phyloP scores from a whole-genome alignment of 2,113 vertebrate genomes.

The Coreoperca whiteheadi region DNA sequence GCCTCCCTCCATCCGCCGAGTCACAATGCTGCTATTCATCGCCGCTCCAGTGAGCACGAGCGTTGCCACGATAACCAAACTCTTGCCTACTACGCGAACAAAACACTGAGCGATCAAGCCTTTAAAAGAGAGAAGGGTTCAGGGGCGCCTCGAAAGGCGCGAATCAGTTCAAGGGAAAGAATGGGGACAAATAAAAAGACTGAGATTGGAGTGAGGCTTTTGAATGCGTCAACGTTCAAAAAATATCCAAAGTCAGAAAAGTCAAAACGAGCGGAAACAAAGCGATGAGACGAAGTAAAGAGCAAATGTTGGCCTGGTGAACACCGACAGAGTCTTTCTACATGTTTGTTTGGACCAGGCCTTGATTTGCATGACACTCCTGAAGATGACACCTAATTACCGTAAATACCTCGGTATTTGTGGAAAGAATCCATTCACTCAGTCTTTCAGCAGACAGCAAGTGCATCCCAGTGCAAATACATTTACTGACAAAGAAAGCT shows the following conservation, averaged over 20 bases:
- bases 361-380: background rate
- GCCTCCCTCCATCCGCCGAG: background rate
- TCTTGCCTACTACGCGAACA: background rate
- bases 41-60: background rate
- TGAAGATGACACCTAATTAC: background rate
- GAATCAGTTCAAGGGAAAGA: background rate
- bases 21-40: conserved; percentile 64
- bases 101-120: conserved; percentile 11
- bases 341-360: background rate
- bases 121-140: background rate
- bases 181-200: background rate
- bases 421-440: background rate
- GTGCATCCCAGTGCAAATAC: background rate
- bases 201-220: background rate
- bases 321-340: too few species aligned
- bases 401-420: too few species aligned
- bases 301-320: too few species aligned
- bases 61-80: conserved; percentile 34
- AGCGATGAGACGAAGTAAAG: background rate
- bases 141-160: background rate
- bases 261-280: background rate
- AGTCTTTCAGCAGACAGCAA: background rate
- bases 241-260: background rate
- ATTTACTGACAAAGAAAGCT: background rate
- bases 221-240: background rate